Evolutionary conservation across 1,140 invertebrate species (phyloP).

Genomic region (Papilio helenus): DNA sequence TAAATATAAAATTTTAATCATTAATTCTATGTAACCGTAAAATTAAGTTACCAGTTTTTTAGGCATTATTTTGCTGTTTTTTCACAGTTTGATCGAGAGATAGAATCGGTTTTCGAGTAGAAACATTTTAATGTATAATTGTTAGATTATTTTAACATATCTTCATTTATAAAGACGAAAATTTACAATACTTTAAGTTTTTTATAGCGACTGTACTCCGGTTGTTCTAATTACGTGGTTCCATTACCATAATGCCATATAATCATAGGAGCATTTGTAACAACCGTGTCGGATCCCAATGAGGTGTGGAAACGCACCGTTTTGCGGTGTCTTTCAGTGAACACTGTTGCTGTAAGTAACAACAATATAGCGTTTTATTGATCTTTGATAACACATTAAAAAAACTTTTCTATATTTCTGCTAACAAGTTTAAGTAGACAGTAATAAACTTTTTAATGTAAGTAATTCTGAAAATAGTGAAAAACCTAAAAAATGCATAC

Average conservation of each 20-base stretch:
- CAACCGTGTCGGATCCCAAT: conserved; percentile 63
- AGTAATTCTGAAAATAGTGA: no score
- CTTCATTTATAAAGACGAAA: conserved; percentile 22
- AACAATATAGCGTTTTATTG: conserved; percentile 11
- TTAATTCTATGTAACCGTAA: background rate
- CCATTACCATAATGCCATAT: conserved; percentile 73
- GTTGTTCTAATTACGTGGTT: conserved; percentile 71
- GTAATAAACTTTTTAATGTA: no score
- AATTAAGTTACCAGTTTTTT: background rate
- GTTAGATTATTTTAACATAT: conserved; percentile 38
- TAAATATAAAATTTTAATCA: background rate
- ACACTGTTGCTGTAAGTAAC: conserved; percentile 42
- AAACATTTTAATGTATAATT: conserved; percentile 8
- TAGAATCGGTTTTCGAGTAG: background rate
- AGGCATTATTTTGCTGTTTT: background rate
- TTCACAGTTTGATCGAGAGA: background rate
- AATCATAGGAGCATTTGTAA: conserved; percentile 73
- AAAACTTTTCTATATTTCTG: no score
- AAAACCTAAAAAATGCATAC: no score
- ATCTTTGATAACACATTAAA: background rate
- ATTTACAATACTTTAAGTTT: conserved; percentile 46
- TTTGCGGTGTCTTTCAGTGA: conserved; percentile 59
- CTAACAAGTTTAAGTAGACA: no score
- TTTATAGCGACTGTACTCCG: conserved; percentile 48
- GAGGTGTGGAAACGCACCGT: conserved; percentile 73